Conservation (phyloP, 2,888 invertebrate species). For the Didymodactylos carnosus region DNA sequence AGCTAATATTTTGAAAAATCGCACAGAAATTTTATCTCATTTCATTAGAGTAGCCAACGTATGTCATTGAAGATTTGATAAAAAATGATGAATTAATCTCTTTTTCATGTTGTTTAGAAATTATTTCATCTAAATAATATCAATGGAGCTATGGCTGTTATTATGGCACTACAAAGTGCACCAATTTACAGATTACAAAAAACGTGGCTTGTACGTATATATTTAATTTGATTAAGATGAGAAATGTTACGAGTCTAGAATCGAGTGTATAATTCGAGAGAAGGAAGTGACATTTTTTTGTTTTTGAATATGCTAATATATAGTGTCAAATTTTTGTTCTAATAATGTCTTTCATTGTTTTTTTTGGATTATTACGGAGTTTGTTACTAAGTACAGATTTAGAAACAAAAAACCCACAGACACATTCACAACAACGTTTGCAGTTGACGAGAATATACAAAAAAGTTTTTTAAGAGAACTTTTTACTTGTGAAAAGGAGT, state of each 20-base stretch:
- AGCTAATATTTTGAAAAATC: neutral
- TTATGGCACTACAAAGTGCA: constrained; percentile 75
- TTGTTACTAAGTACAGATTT: too few relatives aligned
- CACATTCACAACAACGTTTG: too few relatives aligned
- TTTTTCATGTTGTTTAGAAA: constrained; percentile 42
- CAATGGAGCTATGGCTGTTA: constrained; percentile 73
- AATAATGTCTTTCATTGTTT: too few relatives aligned
- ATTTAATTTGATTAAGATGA: neutral
- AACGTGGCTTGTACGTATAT: constrained; percentile 34
- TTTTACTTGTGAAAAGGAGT: too few relatives aligned
- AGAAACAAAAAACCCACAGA: too few relatives aligned
- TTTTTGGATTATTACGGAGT: too few relatives aligned
- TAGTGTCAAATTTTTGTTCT: too few relatives aligned
- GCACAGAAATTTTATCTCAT: constrained; percentile 36
- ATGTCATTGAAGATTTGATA: too few relatives aligned
- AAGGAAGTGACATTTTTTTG: neutral
- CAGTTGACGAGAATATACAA: too few relatives aligned
- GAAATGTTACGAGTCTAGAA: neutral
- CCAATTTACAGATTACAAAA: constrained; percentile 55
- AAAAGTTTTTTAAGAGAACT: too few relatives aligned
- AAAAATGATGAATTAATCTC: too few relatives aligned
- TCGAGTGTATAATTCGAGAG: neutral
- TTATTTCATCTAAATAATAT: constrained; percentile 60
- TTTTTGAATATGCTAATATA: too few relatives aligned
- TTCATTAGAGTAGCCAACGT: constrained; percentile 69